phyloP scores from a whole-genome alignment of 2,113 vertebrate species.

The Polypterus senegalus region DNA sequence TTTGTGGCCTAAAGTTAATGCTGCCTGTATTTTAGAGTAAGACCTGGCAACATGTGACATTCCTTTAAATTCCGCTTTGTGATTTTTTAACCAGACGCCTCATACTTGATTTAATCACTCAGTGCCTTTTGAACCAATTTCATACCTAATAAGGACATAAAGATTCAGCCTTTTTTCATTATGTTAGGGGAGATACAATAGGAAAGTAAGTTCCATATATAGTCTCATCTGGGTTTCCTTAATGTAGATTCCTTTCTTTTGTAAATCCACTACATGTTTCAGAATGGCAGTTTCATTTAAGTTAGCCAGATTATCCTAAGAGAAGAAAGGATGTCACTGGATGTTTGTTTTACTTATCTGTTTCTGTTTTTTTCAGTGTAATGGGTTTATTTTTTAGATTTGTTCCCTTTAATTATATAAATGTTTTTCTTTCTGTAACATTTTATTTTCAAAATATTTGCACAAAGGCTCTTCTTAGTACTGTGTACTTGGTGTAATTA shows the following conservation, averaged over 20 bases:
- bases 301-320: no score
- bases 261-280: neutral
- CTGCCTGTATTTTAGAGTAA: slow-evolving; percentile 34
- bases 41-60: slow-evolving; percentile 72
- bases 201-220: slow-evolving; percentile 58
- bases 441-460: no score
- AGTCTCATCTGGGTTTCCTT: slow-evolving; percentile 58
- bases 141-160: slow-evolving; percentile 98
- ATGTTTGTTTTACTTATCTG: no score
- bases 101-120: slow-evolving; percentile 95
- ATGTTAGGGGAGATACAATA: slow-evolving; percentile 34
- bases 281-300: neutral
- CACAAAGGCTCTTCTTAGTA: no score
- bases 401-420: no score
- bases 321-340: no score
- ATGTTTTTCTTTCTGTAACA: no score
- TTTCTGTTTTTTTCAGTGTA: no score
- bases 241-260: slow-evolving; percentile 32
- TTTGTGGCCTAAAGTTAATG: no score
- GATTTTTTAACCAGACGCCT: slow-evolving; percentile 79
- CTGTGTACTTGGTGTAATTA: no score
- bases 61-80: slow-evolving; percentile 75
- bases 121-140: slow-evolving; percentile 72
- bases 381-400: no score
- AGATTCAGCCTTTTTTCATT: slow-evolving; percentile 52